Conservation (phyloP, 2,797 vertebrate species). For the Pantherophis alleghaniensis region DNA sequence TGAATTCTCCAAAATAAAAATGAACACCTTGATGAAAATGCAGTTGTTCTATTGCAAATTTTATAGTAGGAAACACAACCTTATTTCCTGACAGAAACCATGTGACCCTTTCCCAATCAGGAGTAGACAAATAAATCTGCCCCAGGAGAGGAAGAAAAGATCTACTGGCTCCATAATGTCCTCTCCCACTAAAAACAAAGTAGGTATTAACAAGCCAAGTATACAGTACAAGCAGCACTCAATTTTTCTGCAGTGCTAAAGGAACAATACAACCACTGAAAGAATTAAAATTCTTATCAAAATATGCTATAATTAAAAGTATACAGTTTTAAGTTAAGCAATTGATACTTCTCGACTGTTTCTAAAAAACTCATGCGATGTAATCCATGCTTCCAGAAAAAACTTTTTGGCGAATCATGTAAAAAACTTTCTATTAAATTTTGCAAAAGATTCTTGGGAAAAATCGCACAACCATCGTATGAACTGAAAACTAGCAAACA, state of each 20-base stretch:
- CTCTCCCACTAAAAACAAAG: background rate
- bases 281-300: background rate
- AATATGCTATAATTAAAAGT: background rate
- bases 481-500: background rate
- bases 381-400: background rate
- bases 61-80: background rate
- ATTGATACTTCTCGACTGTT: background rate
- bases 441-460: background rate
- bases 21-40: background rate
- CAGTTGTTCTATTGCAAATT: background rate
- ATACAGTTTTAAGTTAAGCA: background rate
- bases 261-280: background rate
- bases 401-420: background rate
- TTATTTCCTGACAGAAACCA: background rate
- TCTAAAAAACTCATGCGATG: background rate
- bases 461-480: background rate
- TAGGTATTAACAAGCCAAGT: background rate
- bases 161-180: background rate
- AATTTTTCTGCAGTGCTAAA: background rate
- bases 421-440: background rate
- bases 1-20: constrained; percentile 26
- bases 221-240: background rate
- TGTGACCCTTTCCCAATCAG: background rate
- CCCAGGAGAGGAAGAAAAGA: background rate
- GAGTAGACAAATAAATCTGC: background rate